Conservation (phyloP, 23 tunicate species). For the Ascidia mentula region DNA sequence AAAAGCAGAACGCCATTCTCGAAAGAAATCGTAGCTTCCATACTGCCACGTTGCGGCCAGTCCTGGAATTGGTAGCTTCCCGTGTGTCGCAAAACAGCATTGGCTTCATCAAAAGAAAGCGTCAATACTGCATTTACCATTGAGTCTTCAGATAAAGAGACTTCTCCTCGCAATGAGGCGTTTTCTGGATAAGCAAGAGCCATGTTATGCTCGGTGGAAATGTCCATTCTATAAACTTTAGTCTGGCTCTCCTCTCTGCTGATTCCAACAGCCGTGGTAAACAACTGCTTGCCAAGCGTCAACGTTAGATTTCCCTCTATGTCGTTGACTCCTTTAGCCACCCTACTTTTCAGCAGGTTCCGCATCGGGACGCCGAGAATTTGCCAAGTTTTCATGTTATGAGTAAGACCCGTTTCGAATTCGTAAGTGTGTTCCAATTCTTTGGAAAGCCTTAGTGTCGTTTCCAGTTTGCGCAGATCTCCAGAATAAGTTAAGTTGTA, state of each 20-base stretch:
- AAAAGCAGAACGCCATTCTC: not conserved
- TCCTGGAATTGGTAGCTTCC: not conserved
- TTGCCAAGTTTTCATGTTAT: constrained; percentile 14
- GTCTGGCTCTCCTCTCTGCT: not conserved
- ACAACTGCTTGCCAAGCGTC: not conserved
- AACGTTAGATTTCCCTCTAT: not conserved
- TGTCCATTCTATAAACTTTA: not conserved
- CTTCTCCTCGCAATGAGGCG: not conserved
- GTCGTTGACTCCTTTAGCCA: not conserved
- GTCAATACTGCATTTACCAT: not conserved
- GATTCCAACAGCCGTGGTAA: not conserved
- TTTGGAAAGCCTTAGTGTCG: not conserved
- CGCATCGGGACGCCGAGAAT: constrained; percentile 4
- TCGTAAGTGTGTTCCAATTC: not conserved
- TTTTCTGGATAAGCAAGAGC: not conserved
- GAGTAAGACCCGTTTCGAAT: not conserved
- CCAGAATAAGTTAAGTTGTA: not conserved
- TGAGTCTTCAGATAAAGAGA: not conserved
- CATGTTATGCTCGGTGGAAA: not conserved
- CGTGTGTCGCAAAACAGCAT: not conserved
- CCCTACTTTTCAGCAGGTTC: not conserved
- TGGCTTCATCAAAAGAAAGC: not conserved
- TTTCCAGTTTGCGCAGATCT: not conserved
- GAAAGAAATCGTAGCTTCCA: not conserved
- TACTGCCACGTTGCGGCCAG: not conserved